Evolutionary conservation across 2,113 vertebrate species (phyloP), one percentile per base, ranked within the genome.

Genomic region (Oryzias melastigma): DNA sequence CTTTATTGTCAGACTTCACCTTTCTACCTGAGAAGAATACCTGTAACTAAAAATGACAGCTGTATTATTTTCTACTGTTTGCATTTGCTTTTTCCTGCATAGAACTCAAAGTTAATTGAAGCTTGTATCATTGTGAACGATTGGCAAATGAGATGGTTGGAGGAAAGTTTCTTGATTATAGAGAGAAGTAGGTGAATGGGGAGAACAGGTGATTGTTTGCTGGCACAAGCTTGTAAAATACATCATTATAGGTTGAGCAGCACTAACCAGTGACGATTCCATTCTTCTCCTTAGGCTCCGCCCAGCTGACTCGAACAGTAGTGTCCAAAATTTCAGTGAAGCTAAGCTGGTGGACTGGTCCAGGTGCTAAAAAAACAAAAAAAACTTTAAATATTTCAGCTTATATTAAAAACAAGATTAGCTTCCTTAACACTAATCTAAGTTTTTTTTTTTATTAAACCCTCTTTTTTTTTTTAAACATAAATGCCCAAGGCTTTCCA

Each of bases 311-410:
- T 86, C 93, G 92, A 70, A 98, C 90, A 0, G 97, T 98, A 0
- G 93, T 98, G 89, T 98, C 97, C 86, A 98, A 88, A 80, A 98
- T 96, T 90, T 97, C 95, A 0, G 94, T 95, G 90, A 98, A 98
- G 64, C 95, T 97, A 90, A 98, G 90, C 61, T 92, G 94, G 40
- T 93, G 93, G 77, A 98, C 94, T 1, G 93, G 90, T 74, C 96
- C 97, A 0, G 97, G 96, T 17, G 80, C 97, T 98, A 22, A 19
- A 58, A 81, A 14, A 24, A 19, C 22, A 19, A 52, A 20, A 22
- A 55, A 52, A 22, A 35, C 17, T 50, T 3, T 12, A 12, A 12
- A 35, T 12, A 35, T 35, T 35, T 55, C n/a, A n/a, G 40, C 7
- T 48, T 27, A 16, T 20, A 46, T 35, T 14, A 35, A n/a, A n/a